Evolutionary conservation across 2,797 vertebrate species (phyloP), one percentile per base, ranked within the genome.

Genomic region (Toxotes lorentzi): DNA sequence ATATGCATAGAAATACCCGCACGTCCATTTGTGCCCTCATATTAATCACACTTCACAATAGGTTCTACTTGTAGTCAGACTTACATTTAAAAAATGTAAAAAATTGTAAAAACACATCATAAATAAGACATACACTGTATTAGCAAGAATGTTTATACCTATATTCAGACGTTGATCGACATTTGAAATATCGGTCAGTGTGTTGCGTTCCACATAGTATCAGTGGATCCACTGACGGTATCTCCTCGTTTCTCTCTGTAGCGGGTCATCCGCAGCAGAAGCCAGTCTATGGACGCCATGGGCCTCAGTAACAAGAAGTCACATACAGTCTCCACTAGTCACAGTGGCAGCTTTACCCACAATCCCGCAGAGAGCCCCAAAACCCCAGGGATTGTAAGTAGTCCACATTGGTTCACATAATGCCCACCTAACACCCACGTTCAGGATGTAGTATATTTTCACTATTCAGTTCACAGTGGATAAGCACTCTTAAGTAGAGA

Each of bases 231-330:
- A 76, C 82, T 95, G 93, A 95, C 86, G 10, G 79, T 88, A 78
- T 95, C 79, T 95, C 94, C 94, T 94, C 91, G 74, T 94, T 77
- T 95, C 87, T 94, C 89, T 93, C 92, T 93, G 91, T 93, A 97
- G 96, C 93, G 97, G 81, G 97, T 97, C 90, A 97, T 97, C 93
- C 95, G 97, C 92, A 97, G 96, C 92, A 97, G 97, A 92, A 97
- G 97, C 95, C 96, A 97, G 84, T 97, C 97, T 79, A 96, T 97
- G 96, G 96, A 97, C 4, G 95, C 97, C 93, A 94, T 96, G 96
- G 96, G 96, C 69, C 96, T 97, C 74, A 96, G 94, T 96, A 96
- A 93, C 95, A 98, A 97, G 95, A 97, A 97, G 93, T 95, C 96
- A 83, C 94, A 93, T 91, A 95, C 96, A 27, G 96, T 98, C 93